Base-by-base conservation (phyloP, 2,888 invertebrate species). In the Chymomyza amoena region DNA sequence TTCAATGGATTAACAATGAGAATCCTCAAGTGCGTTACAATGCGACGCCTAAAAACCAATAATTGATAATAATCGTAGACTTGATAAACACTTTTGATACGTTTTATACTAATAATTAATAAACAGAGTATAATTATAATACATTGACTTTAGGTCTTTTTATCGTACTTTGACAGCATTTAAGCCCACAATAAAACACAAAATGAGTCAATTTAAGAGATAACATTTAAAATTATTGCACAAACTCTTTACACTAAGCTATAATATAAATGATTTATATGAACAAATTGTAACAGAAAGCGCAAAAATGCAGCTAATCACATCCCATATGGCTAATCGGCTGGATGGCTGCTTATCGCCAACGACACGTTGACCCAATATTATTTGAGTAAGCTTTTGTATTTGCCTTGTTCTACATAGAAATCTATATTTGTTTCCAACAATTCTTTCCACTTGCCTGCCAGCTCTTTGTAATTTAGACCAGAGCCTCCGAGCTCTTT, bases 401-500 rank as follows among this genome's bases (percentile, higher is more conserved):
- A 91, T 77, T 91, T 85, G 75, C 89, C 89, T 76, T 91, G 81
- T 68, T 90, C 88, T 25, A 79, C 70, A 86, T 89, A 92, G 72
- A 90, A 92, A 25, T 86, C 76, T 52, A 77, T 72, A 78, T 91
- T 86, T 13, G 89, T 73, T 69, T 91, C 90, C 0, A 90, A 83
- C 59, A 88, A 68, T 15, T 76, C 74, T 65, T 91, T 92, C 92
- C 92, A 92, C 67, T 90, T 88, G 1, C 76, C 59, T 6, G 91
- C 79, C 45, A 92, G 72, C 32, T 91, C 90, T 45, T 75, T 76
- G 68, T 92, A 92, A 20, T 81, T 87, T 25, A 80, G 73, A 3
- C 91, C 90, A 15, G 68, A 79, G 4, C 92, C 92, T 45, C 91
- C 92, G 25, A 92, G 76, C 36, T 92, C 90, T 16, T 69, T 79